These are phyloP conservation scores for Thyatira batis DNA, from an alignment of 2,888 invertebrate genomes.

Conservation along the genomic window DNA sequence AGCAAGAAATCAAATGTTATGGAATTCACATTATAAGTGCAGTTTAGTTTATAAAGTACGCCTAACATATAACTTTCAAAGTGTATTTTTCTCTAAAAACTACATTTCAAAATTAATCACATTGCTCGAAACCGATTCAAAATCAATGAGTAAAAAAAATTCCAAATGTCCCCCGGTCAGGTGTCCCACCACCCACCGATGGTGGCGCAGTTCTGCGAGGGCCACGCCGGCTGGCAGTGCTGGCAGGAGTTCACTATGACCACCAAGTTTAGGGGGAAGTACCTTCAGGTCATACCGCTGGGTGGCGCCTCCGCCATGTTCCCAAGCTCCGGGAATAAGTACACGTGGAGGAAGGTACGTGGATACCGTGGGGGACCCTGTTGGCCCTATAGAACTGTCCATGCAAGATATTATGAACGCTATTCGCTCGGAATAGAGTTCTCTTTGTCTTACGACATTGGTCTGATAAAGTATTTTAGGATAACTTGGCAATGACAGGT, in stretches of 20 bases:
- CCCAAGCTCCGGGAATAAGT: slow-evolving; percentile 88
- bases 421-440: not conserved
- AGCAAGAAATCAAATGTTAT: too few relatives aligned
- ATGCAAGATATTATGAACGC: not conserved
- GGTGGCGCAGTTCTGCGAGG: slow-evolving; percentile 97
- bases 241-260: slow-evolving; percentile 99
- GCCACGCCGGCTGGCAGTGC: slow-evolving; percentile 91
- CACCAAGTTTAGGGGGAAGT: slow-evolving; percentile 99
- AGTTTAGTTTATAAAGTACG: too few relatives aligned
- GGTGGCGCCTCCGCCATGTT: slow-evolving; percentile 89
- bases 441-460: not conserved
- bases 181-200: slow-evolving; percentile 99
- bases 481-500: not conserved
- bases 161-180: slow-evolving; percentile 41
- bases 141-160: slow-evolving; percentile 10
- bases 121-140: not conserved
- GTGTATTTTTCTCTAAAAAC: too few relatives aligned
- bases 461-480: not conserved
- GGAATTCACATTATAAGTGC: too few relatives aligned
- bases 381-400: not conserved
- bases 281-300: slow-evolving; percentile 92
- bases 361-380: not conserved
- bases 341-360: slow-evolving; percentile 95
- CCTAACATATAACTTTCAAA: too few relatives aligned
- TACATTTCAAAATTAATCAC: not conserved